Evolutionary conservation across 1,140 invertebrate genomes (phyloP).

Genomic region (Eumaeus atala): DNA sequence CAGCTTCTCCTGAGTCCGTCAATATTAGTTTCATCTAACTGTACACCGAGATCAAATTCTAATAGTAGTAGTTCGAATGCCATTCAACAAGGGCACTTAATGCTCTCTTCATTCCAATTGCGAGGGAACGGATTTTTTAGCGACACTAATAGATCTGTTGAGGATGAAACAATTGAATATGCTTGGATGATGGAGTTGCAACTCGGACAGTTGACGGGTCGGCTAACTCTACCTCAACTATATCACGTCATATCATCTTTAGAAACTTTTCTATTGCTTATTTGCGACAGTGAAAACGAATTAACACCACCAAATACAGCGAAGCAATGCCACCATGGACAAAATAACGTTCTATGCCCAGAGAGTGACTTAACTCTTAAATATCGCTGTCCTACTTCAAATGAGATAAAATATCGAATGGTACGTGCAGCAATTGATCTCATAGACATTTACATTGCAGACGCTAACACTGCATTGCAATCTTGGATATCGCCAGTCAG

Average conservation of each 20-base stretch:
- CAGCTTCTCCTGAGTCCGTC: slow-evolving; percentile 94
- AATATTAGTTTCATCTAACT: slow-evolving; percentile 86
- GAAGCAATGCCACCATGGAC: slow-evolving; percentile 89
- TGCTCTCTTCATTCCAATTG: slow-evolving; percentile 91
- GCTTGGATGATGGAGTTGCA: slow-evolving; percentile 93
- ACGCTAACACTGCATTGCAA: slow-evolving; percentile 90
- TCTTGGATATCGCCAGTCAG: slow-evolving; percentile 92
- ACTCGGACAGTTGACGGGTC: slow-evolving; percentile 86
- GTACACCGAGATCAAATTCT: slow-evolving; percentile 76
- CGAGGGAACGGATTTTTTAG: slow-evolving; percentile 98
- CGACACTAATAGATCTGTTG: slow-evolving; percentile 88
- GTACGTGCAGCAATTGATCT: slow-evolving; percentile 92
- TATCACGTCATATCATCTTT: slow-evolving; percentile 90
- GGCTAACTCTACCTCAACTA: slow-evolving; percentile 86
- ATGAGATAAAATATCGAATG: slow-evolving; percentile 97
- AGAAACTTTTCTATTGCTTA: slow-evolving; percentile 91
- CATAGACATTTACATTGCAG: slow-evolving; percentile 92
- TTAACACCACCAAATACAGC: slow-evolving; percentile 85
- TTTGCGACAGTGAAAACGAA: slow-evolving; percentile 92
- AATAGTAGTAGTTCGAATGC: slow-evolving; percentile 72
- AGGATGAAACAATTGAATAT: slow-evolving; percentile 97
- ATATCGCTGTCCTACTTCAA: slow-evolving; percentile 87
- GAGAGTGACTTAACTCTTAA: slow-evolving; percentile 82
- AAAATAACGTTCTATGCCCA: slow-evolving; percentile 83
- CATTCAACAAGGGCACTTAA: slow-evolving; percentile 90